A percentile compares a stretch with the other conserved stretches of the same genome.
phyloP scores from a whole-genome alignment of 2,888 invertebrate genomes.

The Exephanes ischioxanthus region DNA sequence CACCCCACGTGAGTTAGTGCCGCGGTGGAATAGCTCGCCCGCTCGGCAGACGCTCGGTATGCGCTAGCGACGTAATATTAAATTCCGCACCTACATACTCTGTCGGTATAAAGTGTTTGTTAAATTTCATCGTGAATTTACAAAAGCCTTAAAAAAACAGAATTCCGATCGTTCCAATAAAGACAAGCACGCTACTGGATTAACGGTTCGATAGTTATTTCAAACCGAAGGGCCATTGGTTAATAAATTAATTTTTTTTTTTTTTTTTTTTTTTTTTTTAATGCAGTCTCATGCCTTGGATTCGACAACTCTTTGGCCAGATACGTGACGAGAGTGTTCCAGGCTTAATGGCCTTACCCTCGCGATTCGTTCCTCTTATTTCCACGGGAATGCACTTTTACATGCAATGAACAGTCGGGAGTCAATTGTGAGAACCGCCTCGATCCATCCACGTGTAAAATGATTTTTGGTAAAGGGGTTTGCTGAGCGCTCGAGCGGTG shows the following conservation, averaged over 20 bases:
- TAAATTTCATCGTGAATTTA: not conserved
- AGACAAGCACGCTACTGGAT: no score
- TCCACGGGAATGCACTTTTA: conserved; percentile 30
- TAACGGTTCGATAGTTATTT: no score
- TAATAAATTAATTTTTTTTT: no score
- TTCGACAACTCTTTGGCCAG: not conserved
- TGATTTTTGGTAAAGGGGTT: conserved; percentile 43
- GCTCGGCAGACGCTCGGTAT: conserved; percentile 55
- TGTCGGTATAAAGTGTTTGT: conserved; percentile 1
- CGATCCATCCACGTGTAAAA: conserved; percentile 8
- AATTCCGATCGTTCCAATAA: no score
- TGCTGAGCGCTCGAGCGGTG: conserved; percentile 11
- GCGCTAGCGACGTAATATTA: conserved; percentile 46
- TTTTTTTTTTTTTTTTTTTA: no score
- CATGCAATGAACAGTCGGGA: conserved; percentile 7
- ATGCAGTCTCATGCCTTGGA: not conserved
- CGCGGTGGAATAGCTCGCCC: conserved; percentile 77
- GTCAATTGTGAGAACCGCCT: conserved; percentile 43
- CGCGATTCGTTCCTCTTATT: conserved; percentile 7
- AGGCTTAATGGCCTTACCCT: not conserved
- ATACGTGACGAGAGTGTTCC: conserved; percentile 6
- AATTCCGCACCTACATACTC: conserved; percentile 40
- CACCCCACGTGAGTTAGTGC: conserved; percentile 73
- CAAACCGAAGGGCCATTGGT: no score
- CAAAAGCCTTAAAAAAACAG: not conserved